These are phyloP conservation scores for Agrochola circellaris DNA, from an alignment of 2,888 invertebrate genomes.

Conservation along the genomic window DNA sequence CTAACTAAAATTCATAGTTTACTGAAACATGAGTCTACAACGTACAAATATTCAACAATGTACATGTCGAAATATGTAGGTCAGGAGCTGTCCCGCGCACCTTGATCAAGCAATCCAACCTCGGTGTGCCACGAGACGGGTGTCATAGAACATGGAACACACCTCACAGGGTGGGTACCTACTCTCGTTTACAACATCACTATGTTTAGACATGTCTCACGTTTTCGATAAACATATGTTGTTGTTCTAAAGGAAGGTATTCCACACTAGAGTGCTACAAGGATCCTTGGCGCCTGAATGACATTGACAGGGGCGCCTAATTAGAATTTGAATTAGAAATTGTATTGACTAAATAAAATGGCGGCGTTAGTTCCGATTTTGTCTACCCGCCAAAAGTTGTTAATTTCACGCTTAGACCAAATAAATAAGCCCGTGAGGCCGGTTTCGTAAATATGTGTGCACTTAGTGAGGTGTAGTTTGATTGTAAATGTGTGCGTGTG, in stretches of 20 bases:
- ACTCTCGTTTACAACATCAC: slow-evolving; percentile 3
- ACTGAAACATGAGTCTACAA: slow-evolving; percentile 37
- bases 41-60: slow-evolving; percentile 38
- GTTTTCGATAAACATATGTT: not conserved
- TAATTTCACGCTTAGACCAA: no score
- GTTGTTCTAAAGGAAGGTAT: not conserved
- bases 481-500: no score
- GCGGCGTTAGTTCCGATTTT: no score
- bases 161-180: slow-evolving; percentile 18
- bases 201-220: not conserved
- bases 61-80: slow-evolving; percentile 40
- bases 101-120: slow-evolving; percentile 21
- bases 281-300: no score
- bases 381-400: no score
- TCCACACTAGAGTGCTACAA: no score
- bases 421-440: no score
- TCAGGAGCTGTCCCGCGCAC: slow-evolving; percentile 48
- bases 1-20: slow-evolving; percentile 34
- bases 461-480: no score
- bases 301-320: no score
- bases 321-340: no score
- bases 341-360: no score
- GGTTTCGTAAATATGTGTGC: no score
- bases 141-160: not conserved
- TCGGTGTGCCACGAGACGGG: slow-evolving; percentile 50